A percentile compares a stretch with the other conserved stretches of the same genome.
phyloP scores from a whole-genome alignment of 2,888 invertebrate genomes.

The Clunio marinus region DNA sequence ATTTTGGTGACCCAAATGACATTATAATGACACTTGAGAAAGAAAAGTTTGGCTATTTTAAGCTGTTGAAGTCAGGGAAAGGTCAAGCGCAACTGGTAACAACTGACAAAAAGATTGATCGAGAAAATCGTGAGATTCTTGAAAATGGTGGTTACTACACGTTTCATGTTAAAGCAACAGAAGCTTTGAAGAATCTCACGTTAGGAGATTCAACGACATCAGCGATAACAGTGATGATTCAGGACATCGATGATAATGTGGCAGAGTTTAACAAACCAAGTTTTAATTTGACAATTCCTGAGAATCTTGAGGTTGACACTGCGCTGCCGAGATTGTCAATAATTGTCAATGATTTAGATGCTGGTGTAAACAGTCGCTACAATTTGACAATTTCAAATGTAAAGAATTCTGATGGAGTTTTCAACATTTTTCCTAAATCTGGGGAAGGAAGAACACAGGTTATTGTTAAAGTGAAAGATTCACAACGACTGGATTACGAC shows the following conservation, averaged over 20 bases:
- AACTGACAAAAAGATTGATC: conserved; percentile 62
- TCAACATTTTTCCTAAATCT: conserved; percentile 61
- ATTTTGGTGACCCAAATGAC: conserved; percentile 67
- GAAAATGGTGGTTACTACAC: conserved; percentile 75
- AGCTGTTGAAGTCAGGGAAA: conserved; percentile 54
- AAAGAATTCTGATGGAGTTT: conserved; percentile 57
- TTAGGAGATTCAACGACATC: conserved; percentile 65
- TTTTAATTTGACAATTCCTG: conserved; percentile 68
- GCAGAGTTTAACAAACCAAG: conserved; percentile 65
- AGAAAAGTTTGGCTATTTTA: conserved; percentile 66
- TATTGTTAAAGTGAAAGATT: conserved; percentile 65
- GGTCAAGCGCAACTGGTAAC: conserved; percentile 60
- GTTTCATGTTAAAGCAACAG: conserved; percentile 68
- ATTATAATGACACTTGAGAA: conserved; percentile 65
- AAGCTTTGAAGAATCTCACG: conserved; percentile 66
- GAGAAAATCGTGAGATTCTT: conserved; percentile 68
- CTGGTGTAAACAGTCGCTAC: conserved; percentile 70
- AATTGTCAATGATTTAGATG: conserved; percentile 67
- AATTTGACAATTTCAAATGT: conserved; percentile 59
- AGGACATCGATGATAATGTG: conserved; percentile 72
- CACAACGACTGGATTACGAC: conserved; percentile 67
- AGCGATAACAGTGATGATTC: conserved; percentile 70
- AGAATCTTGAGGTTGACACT: conserved; percentile 68
- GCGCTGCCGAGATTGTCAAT: conserved; percentile 68
- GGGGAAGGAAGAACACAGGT: conserved; percentile 72